Evolutionary conservation across 2,113 vertebrate genomes (phyloP).

Genomic region (Solea senegalensis): DNA sequence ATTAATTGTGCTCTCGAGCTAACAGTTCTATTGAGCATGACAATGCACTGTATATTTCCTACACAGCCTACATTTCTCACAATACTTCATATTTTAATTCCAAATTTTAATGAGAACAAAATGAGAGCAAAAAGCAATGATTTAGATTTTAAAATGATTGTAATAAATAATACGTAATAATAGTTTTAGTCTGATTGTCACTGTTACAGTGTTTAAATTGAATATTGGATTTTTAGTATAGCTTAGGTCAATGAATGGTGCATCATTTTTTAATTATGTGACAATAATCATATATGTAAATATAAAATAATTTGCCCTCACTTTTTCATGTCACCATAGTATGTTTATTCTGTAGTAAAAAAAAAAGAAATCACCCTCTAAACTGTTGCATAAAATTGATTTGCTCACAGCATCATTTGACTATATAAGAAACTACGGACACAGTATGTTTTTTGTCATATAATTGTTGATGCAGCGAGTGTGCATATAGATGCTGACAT

Average conservation of each 20-base stretch:
- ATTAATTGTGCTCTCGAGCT: too few relatives aligned
- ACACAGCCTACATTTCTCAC: too few relatives aligned
- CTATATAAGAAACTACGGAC: slow-evolving; percentile 6
- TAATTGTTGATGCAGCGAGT: not conserved
- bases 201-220: not conserved
- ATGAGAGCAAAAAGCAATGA: too few relatives aligned
- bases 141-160: too few relatives aligned
- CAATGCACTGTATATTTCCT: too few relatives aligned
- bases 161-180: too few relatives aligned
- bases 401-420: slow-evolving; percentile 22
- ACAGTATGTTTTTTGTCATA: slow-evolving; percentile 19
- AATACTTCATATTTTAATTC: too few relatives aligned
- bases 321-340: slow-evolving; percentile 1
- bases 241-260: not conserved
- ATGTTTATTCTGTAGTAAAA: not conserved
- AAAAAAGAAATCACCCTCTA: slow-evolving; percentile 11
- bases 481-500: slow-evolving; percentile 39
- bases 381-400: slow-evolving; percentile 26
- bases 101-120: too few relatives aligned
- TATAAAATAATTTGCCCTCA: not conserved
- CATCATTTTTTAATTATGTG: not conserved
- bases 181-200: not conserved
- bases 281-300: not conserved
- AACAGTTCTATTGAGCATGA: too few relatives aligned
- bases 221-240: not conserved